Evolutionary conservation across 2,888 invertebrate genomes (phyloP).

Genomic region (Blera fallax): DNA sequence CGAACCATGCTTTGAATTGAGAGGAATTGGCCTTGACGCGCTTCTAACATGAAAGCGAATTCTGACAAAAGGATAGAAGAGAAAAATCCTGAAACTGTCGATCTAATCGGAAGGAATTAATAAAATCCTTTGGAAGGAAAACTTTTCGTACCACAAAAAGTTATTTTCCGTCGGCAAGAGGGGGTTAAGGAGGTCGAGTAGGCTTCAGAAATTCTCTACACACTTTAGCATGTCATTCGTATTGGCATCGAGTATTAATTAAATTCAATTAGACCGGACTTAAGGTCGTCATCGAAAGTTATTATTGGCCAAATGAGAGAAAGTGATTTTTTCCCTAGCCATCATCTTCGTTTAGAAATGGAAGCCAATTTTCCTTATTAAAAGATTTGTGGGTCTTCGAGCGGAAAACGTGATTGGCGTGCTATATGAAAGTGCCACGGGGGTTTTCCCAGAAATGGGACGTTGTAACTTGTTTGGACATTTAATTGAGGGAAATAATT

Average conservation of each 20-base stretch:
- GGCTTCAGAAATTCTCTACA: not conserved
- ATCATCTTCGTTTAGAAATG: not conserved
- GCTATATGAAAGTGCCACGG: not conserved
- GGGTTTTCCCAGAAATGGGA: not conserved
- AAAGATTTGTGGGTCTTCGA: slow-evolving; percentile 33
- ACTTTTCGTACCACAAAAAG: slow-evolving; percentile 20
- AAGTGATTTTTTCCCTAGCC: slow-evolving; percentile 31
- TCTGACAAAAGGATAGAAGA: not conserved
- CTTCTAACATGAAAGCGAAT: not conserved
- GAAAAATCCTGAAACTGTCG: slow-evolving; percentile 12
- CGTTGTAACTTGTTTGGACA: slow-evolving; percentile 21
- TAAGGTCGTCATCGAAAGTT: slow-evolving; percentile 45
- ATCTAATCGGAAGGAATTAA: slow-evolving; percentile 48
- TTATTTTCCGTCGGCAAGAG: not conserved
- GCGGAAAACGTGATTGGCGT: slow-evolving; percentile 55
- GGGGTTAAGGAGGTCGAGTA: not conserved
- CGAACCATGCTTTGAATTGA: not conserved
- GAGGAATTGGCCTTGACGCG: slow-evolving; percentile 4
- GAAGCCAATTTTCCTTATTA: slow-evolving; percentile 43
- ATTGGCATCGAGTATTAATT: slow-evolving; percentile 58
- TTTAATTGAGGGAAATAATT: slow-evolving; percentile 47
- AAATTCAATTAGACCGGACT: slow-evolving; percentile 54
- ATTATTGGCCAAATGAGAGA: slow-evolving; percentile 44
- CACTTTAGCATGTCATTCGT: slow-evolving; percentile 45
- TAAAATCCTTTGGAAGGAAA: slow-evolving; percentile 23